Evolutionary conservation across 2,797 vertebrate species (phyloP).

Genomic region (Myotis pilosus): DNA sequence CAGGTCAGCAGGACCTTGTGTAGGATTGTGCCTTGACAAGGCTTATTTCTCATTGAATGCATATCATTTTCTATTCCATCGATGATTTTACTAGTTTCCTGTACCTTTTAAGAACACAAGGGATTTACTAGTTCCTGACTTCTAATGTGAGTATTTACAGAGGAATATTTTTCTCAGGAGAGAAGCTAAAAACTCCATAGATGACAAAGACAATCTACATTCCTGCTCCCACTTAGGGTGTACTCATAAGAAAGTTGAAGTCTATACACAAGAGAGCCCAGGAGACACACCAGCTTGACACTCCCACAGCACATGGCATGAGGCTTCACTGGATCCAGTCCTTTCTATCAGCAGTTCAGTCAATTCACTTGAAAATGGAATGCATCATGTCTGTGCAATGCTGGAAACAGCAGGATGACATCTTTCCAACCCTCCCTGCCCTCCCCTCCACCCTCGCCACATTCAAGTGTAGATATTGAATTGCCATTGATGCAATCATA

Average conservation of each 20-base stretch:
- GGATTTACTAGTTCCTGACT: not conserved
- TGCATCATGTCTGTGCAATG: not conserved
- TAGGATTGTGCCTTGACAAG: not conserved
- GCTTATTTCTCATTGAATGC: not conserved
- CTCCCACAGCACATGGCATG: too few relatives aligned
- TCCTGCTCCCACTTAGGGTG: not conserved
- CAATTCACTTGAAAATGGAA: not conserved
- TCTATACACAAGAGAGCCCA: not conserved
- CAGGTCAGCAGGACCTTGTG: not conserved
- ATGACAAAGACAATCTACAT: not conserved
- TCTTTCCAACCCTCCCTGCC: not conserved
- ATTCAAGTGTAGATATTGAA: conserved; percentile 22
- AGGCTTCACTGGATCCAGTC: not conserved
- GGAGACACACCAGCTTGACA: not conserved
- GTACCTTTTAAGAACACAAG: not conserved
- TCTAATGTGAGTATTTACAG: not conserved
- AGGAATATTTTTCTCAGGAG: not conserved
- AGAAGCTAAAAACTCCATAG: not conserved
- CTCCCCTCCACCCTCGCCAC: not conserved
- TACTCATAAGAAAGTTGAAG: not conserved
- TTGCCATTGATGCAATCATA: not conserved
- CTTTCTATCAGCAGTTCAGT: not conserved
- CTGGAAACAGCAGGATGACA: not conserved
- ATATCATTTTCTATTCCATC: not conserved
- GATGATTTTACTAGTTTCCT: not conserved